These are phyloP conservation scores for Amaurobius ferox DNA, from an alignment of 2,888 invertebrate genomes.

Conservation along the genomic window DNA sequence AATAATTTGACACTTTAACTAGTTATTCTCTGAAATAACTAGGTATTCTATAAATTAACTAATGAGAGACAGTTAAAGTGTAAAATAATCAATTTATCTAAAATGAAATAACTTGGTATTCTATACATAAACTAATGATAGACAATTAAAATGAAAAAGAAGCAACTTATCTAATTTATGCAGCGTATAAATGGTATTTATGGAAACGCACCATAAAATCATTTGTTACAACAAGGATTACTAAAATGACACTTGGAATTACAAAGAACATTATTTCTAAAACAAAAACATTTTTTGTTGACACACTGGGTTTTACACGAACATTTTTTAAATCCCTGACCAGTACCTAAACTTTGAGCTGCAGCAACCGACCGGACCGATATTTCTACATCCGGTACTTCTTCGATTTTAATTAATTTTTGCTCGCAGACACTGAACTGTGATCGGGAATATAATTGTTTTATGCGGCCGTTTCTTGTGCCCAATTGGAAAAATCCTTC, in stretches of 20 bases:
- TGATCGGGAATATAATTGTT: conserved; percentile 24
- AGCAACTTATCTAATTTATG: conserved; percentile 54
- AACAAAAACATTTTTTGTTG: conserved; percentile 47
- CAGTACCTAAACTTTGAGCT: conserved; percentile 52
- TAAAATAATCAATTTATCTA: too few species aligned
- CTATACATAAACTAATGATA: too few species aligned
- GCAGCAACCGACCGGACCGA: conserved; percentile 58
- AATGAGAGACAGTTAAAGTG: too few species aligned
- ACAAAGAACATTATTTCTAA: too few species aligned
- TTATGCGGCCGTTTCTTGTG: too few species aligned
- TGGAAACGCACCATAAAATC: conserved; percentile 46
- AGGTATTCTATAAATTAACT: too few species aligned
- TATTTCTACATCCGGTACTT: conserved; percentile 54
- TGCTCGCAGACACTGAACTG: conserved; percentile 48
- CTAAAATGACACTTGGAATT: too few species aligned
- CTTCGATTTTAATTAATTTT: conserved; percentile 62
- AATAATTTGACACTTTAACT: conserved; percentile 46
- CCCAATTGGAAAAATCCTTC: too few species aligned
- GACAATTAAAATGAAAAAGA: conserved; percentile 10
- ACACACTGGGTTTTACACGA: conserved; percentile 54
- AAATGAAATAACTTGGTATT: too few species aligned
- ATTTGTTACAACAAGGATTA: conserved; percentile 43
- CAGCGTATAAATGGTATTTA: conserved; percentile 57
- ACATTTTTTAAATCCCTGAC: conserved; percentile 55
- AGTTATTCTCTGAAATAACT: too few species aligned